phyloP scores from a whole-genome alignment of 2,888 invertebrate species.

The Tiphia femorata region DNA sequence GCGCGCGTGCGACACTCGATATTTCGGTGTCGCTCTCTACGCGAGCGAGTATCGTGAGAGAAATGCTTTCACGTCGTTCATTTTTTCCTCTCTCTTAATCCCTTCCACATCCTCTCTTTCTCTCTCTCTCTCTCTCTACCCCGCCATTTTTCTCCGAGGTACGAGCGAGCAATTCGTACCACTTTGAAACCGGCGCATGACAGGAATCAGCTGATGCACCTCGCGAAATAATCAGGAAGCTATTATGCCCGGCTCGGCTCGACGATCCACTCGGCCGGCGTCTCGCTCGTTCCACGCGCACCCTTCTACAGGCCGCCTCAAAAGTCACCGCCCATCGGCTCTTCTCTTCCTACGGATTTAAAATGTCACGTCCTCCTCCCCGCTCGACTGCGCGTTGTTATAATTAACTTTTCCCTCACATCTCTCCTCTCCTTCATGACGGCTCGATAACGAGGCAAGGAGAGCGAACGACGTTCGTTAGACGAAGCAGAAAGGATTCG shows the following conservation, averaged over 20 bases:
- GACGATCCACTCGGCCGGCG: too few species aligned
- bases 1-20: too few species aligned
- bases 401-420: too few species aligned
- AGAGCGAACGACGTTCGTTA: too few species aligned
- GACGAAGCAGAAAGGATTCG: too few species aligned
- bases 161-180: too few species aligned
- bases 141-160: background rate
- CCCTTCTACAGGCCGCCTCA: background rate
- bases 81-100: background rate
- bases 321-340: too few species aligned
- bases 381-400: background rate
- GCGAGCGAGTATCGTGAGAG: too few species aligned
- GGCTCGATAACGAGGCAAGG: too few species aligned
- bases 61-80: too few species aligned
- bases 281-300: background rate
- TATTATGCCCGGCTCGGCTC: background rate
- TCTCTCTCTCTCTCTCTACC: background rate
- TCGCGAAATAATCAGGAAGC: conserved; percentile 1
- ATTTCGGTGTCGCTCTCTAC: too few species aligned
- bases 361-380: background rate
- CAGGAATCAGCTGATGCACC: conserved; percentile 3
- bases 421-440: too few species aligned
- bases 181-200: background rate
- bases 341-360: background rate
- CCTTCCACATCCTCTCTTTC: background rate